Evolutionary conservation across 2,113 vertebrate species (phyloP).

Genomic region (Gavialis gangeticus): DNA sequence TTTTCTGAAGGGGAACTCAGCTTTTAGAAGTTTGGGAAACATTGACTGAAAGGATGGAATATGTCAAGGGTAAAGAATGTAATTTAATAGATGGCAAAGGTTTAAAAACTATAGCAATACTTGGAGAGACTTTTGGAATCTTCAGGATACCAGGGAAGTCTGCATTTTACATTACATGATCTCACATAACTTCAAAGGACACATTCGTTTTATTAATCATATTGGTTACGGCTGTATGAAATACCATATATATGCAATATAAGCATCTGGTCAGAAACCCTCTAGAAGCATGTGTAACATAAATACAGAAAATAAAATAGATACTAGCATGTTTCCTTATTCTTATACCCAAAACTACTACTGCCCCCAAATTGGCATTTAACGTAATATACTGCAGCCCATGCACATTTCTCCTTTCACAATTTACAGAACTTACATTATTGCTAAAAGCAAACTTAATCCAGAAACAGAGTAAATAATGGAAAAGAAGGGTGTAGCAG

Average conservation of each 20-base stretch:
- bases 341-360: not conserved
- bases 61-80: not conserved
- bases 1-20: not conserved
- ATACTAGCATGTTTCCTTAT: not conserved
- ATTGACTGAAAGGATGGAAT: not conserved
- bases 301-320: not conserved
- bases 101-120: not conserved
- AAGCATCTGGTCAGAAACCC: not conserved
- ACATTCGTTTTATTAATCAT: constrained; percentile 12
- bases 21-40: not conserved
- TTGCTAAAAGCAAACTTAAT: constrained; percentile 46
- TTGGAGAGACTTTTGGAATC: not conserved
- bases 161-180: constrained; percentile 49
- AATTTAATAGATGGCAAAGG: not conserved
- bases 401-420: constrained; percentile 11
- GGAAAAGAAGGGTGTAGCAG: too few species aligned
- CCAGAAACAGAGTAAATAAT: not conserved
- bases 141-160: not conserved
- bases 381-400: not conserved
- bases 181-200: constrained; percentile 51
- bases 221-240: constrained; percentile 30
- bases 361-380: not conserved
- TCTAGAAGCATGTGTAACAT: not conserved
- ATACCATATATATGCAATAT: not conserved
- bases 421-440: constrained; percentile 21